Evolutionary conservation across 1,140 invertebrate species (phyloP).

Genomic region (Cephus cinctus): DNA sequence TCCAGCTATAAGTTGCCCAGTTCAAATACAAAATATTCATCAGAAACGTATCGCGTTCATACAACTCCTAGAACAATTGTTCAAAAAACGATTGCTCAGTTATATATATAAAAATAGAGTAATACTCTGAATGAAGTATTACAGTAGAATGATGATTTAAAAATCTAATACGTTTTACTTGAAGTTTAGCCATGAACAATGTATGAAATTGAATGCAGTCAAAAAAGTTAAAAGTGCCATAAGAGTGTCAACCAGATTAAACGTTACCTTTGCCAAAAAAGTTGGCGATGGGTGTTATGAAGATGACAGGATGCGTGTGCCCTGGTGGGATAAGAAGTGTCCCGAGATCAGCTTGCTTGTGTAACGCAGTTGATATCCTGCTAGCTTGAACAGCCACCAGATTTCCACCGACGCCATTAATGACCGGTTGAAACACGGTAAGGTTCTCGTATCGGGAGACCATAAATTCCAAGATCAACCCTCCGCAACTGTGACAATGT

Average conservation of each 20-base stretch:
- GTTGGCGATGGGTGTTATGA: slow-evolving; percentile 63
- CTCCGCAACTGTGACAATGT: slow-evolving; percentile 57
- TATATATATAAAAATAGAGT: too few relatives aligned
- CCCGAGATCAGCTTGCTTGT: slow-evolving; percentile 63
- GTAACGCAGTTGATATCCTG: slow-evolving; percentile 79
- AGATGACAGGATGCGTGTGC: slow-evolving; percentile 62
- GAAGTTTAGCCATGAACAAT: background rate
- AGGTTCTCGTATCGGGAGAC: slow-evolving; percentile 69
- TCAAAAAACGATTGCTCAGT: too few relatives aligned
- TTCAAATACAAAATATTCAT: too few relatives aligned
- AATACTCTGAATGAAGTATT: too few relatives aligned
- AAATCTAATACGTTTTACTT: too few relatives aligned
- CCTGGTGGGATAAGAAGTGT: slow-evolving; percentile 57
- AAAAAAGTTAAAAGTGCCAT: background rate
- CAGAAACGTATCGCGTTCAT: too few relatives aligned
- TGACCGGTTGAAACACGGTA: slow-evolving; percentile 76
- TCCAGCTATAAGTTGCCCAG: too few relatives aligned
- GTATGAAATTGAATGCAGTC: background rate
- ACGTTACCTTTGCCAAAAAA: slow-evolving; percentile 58
- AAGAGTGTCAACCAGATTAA: too few relatives aligned
- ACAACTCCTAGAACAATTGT: too few relatives aligned
- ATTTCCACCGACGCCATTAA: slow-evolving; percentile 85
- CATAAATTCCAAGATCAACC: slow-evolving; percentile 69
- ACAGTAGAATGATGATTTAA: too few relatives aligned
- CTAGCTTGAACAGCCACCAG: slow-evolving; percentile 85